A percentile compares a stretch with the other conserved stretches of the same genome.
Evolutionary conservation across 2,113 vertebrate species (phyloP).

Genomic region (Elgaria multicarinata): DNA sequence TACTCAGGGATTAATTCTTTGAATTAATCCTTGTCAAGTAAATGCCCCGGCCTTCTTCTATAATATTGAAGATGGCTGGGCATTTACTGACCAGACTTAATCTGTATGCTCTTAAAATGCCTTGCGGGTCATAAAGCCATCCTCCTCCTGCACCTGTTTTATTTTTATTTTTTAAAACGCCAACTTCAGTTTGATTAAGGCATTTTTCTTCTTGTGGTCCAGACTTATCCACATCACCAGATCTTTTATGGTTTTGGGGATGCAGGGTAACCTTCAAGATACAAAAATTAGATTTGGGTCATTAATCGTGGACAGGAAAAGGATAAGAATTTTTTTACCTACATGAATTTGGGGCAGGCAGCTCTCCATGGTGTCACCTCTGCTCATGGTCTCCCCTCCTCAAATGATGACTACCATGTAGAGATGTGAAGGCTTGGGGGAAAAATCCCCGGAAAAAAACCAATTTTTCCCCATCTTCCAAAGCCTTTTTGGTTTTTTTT

Average conservation of each 20-base stretch:
- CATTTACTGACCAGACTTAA: background rate
- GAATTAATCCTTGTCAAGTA: background rate
- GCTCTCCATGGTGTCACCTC: background rate
- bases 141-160: no score
- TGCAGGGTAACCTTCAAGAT: background rate
- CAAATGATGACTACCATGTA: background rate
- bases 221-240: background rate
- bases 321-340: no score
- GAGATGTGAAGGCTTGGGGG: no score
- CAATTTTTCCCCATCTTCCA: no score
- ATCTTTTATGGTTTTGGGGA: background rate
- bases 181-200: background rate
- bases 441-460: no score
- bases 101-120: background rate
- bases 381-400: background rate
- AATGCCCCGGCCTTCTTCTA: background rate
- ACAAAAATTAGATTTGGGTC: background rate
- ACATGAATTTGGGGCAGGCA: background rate
- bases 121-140: background rate
- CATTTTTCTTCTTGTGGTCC: background rate
- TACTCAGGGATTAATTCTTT: background rate
- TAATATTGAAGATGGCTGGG: background rate
- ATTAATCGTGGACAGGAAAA: background rate
- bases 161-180: background rate
- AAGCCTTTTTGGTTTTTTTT: no score